Evolutionary conservation across 2,113 vertebrate species (phyloP), one percentile per base, ranked within the genome.

Genomic region (Solea senegalensis): DNA sequence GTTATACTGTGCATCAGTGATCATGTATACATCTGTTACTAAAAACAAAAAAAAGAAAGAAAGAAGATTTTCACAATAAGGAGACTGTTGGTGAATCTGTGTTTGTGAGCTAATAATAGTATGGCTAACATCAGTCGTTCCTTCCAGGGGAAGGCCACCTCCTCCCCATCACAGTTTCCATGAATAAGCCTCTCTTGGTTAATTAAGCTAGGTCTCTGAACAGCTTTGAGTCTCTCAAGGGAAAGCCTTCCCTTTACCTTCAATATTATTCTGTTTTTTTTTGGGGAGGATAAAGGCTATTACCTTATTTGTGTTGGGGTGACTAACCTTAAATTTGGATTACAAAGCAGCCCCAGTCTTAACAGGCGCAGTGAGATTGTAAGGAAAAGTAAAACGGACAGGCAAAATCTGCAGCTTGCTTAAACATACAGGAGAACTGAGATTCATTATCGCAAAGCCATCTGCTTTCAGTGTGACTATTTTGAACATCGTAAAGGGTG

Each of bases 121-220:
- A 78, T 26, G 60, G 50, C 60, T 78, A 65, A 27, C 57, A 79
- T 72, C 68, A 71, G 55, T 68, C 62, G 65, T 74, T 76, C 63
- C 56, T 82, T 76, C 72, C 68, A 71, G 72, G 71, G 81, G 55
- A 76, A 85, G 71, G 72, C 76, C 57, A 40, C 57, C 86, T 79
- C 80, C 79, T 87, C 79, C 78, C 46, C 76, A 81, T 78, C 89
- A 70, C 72, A 85, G 81, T 92, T 93, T 92, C 92, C 91, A 91
- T 85, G 83, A 88, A 82, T 72, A 89, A 86, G 76, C 90, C 93
- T 92, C 92, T 91, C 84, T 90, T 92, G 93, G 91, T 89, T 94
- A 94, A 94, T 94, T 94, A 94, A 91, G 86, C 77, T 56, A 26
- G 72, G 71, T 87, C 89, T 89, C 89, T 79, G 70, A 82, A 88